A percentile compares a stretch with the other conserved stretches of the same genome.
Evolutionary conservation across 2,113 vertebrate genomes (phyloP).

Genomic region (Paracanthobrama guichenoti): DNA sequence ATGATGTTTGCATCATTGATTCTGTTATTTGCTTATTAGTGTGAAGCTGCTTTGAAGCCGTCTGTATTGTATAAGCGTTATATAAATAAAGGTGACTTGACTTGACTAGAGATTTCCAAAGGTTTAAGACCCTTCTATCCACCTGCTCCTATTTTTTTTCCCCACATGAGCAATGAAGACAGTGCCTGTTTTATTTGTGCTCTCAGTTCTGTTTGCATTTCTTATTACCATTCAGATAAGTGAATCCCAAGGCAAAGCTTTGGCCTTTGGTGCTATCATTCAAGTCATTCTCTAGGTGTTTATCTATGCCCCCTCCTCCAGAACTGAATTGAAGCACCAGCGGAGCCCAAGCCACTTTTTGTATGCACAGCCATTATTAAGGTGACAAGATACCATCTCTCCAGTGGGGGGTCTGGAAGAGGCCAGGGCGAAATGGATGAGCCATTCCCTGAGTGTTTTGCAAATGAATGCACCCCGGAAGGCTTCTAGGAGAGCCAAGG

Average conservation of each 20-base stretch:
- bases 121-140: slow-evolving; percentile 28
- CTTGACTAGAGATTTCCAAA: background rate
- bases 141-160: slow-evolving; percentile 40
- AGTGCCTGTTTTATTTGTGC: slow-evolving; percentile 55
- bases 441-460: slow-evolving; percentile 70
- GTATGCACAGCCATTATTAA: slow-evolving; percentile 64
- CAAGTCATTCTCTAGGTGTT: slow-evolving; percentile 59
- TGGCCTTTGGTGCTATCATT: slow-evolving; percentile 62
- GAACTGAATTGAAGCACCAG: slow-evolving; percentile 52
- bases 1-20: no score
- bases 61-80: background rate
- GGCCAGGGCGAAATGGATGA: slow-evolving; percentile 63
- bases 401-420: slow-evolving; percentile 63
- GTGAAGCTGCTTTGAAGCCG: background rate
- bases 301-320: slow-evolving; percentile 53
- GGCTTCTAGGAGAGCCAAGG: slow-evolving; percentile 69
- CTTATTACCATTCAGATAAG: slow-evolving; percentile 59
- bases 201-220: slow-evolving; percentile 54
- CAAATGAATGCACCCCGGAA: slow-evolving; percentile 73
- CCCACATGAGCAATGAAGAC: slow-evolving; percentile 59
- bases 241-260: slow-evolving; percentile 57
- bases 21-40: no score
- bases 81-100: background rate
- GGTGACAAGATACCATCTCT: slow-evolving; percentile 65
- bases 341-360: slow-evolving; percentile 57